phyloP scores from a whole-genome alignment of 2,797 vertebrate genomes.

The Halcyon smyrnensis region DNA sequence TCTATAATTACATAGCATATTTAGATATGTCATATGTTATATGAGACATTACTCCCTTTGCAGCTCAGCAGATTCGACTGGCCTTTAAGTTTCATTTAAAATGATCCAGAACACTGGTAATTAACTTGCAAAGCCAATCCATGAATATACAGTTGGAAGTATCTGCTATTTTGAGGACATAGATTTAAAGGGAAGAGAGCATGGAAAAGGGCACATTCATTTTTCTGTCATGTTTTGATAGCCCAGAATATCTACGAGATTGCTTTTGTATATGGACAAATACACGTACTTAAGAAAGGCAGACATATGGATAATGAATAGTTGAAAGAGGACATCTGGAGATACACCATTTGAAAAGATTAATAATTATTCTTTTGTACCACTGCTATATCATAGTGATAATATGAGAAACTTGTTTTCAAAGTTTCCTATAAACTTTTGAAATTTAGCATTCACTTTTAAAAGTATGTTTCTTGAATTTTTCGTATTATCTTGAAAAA shows the following conservation, averaged over 20 bases:
- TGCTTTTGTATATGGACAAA: not conserved
- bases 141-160: not conserved
- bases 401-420: not conserved
- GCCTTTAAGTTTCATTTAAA: conserved; percentile 20
- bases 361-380: not conserved
- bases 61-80: not conserved
- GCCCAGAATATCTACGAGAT: not conserved
- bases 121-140: not conserved
- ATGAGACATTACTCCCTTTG: not conserved
- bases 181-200: conserved; percentile 17
- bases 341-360: not conserved
- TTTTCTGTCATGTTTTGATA: conserved; percentile 32
- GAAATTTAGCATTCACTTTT: not conserved
- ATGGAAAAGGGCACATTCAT: not conserved
- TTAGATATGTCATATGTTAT: not conserved
- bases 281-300: not conserved
- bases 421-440: not conserved
- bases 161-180: not conserved
- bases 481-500: not conserved
- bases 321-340: not conserved
- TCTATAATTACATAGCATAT: not conserved
- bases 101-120: not conserved
- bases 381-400: not conserved
- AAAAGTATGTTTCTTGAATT: not conserved
- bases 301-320: not conserved